Conservation (phyloP, 2,888 invertebrate genomes). For the Keiferia lycopersicella region DNA sequence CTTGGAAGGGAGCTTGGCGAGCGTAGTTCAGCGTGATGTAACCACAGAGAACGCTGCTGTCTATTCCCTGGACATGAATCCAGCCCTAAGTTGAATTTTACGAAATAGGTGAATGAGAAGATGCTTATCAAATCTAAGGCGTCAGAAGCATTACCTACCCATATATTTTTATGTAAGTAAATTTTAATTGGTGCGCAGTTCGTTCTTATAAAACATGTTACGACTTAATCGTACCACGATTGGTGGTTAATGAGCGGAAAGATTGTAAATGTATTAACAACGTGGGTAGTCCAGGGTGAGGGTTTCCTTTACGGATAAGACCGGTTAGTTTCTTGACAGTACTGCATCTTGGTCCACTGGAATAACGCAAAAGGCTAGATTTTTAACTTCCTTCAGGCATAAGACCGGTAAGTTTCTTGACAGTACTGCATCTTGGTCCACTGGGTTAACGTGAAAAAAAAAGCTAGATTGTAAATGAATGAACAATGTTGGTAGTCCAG, state of each 20-base stretch:
- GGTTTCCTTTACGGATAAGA: not conserved
- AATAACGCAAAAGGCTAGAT: constrained; percentile 39
- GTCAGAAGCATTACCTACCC: constrained; percentile 58
- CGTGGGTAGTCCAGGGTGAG: constrained; percentile 58
- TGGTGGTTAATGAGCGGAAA: constrained; percentile 77
- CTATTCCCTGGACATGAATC: too few species aligned
- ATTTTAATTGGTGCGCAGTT: constrained; percentile 70
- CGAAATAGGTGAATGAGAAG: too few species aligned
- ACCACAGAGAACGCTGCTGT: too few species aligned
- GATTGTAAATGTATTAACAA: constrained; percentile 67
- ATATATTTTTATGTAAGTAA: constrained; percentile 51
- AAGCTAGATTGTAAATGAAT: constrained; percentile 57
- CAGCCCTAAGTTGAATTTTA: too few species aligned
- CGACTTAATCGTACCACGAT: constrained; percentile 72
- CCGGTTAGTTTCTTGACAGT: not conserved
- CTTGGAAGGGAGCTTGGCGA: too few species aligned
- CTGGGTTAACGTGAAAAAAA: too few species aligned
- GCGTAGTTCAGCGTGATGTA: too few species aligned
- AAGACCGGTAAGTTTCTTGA: not conserved
- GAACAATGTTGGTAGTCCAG: constrained; percentile 67
- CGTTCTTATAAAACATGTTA: constrained; percentile 68
- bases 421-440: not conserved
- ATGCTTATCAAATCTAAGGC: constrained; percentile 61
- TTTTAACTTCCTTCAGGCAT: not conserved
- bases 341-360: too few species aligned